phyloP scores from a whole-genome alignment of 2,113 vertebrate genomes.

The Corythaixoides concolor region DNA sequence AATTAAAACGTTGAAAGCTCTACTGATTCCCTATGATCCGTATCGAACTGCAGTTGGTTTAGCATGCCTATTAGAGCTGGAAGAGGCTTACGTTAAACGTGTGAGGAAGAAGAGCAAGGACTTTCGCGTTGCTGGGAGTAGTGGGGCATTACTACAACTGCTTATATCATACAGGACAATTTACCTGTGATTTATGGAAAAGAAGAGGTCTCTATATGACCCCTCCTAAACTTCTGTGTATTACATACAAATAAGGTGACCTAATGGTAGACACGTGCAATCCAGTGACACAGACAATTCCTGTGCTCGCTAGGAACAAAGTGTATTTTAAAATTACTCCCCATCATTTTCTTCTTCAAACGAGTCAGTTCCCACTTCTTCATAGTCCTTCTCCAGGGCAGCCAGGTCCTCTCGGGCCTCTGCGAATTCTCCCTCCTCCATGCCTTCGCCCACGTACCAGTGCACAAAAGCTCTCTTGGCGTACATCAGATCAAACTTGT shows the following conservation, averaged over 20 bases:
- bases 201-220: neutral
- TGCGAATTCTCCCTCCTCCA: constrained; percentile 83
- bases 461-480: constrained; percentile 84
- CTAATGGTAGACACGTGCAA: neutral
- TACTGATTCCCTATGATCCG: neutral
- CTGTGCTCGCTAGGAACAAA: neutral
- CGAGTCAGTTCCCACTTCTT: constrained; percentile 81
- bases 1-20: neutral
- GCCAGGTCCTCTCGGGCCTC: constrained; percentile 83
- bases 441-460: constrained; percentile 83
- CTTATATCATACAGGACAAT: neutral
- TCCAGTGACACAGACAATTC: neutral
- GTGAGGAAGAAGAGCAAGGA: neutral
- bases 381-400: constrained; percentile 84
- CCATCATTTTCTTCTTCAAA: constrained; percentile 80
- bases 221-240: neutral
- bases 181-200: neutral
- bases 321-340: constrained; percentile 69
- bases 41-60: neutral
- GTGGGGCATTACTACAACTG: neutral
- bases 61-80: neutral
- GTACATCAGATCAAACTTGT: constrained; percentile 83
- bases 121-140: neutral
- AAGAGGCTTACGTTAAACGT: neutral
- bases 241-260: neutral